phyloP scores from a whole-genome alignment of 2,797 vertebrate genomes.

The Lemur catta region DNA sequence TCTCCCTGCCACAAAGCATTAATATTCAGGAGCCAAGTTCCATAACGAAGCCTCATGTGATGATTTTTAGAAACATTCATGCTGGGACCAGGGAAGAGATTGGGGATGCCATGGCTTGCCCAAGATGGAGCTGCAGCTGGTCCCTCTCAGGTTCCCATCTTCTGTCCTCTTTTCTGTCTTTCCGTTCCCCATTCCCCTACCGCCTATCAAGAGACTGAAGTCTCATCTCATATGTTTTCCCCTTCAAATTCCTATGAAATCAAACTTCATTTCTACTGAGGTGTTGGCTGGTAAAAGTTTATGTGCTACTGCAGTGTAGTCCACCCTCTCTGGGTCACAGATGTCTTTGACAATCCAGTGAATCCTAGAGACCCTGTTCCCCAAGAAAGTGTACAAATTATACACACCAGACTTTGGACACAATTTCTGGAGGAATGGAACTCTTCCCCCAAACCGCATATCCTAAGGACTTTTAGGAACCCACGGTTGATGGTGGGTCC shows the following conservation, averaged over 20 bases:
- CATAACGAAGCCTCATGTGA: background rate
- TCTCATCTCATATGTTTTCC: background rate
- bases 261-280: background rate
- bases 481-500: background rate
- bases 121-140: background rate
- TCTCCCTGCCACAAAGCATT: background rate
- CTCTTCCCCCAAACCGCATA: background rate
- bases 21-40: background rate
- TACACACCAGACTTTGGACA: background rate
- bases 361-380: background rate
- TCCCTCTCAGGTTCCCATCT: background rate
- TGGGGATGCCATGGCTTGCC: background rate
- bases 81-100: background rate
- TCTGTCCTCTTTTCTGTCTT: background rate
- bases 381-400: background rate
- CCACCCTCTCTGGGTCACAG: background rate
- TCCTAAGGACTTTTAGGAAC: background rate
- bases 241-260: background rate
- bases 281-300: background rate
- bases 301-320: background rate
- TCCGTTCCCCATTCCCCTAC: background rate
- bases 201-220: background rate
- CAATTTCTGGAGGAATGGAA: background rate
- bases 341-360: background rate
- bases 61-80: background rate